Evolutionary conservation across 2,888 invertebrate species (phyloP).

Genomic region (Hemithea aestivaria): DNA sequence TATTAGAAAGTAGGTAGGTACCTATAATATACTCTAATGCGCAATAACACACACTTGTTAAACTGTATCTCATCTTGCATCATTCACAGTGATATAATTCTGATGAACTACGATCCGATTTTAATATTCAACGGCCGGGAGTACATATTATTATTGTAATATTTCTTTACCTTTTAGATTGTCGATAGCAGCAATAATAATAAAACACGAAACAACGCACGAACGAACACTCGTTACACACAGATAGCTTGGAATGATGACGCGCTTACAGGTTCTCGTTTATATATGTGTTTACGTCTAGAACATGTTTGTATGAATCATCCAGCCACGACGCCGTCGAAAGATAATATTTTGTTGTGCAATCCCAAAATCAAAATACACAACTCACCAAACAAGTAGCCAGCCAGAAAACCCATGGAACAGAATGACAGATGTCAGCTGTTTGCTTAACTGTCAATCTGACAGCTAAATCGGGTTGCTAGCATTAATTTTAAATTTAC

Average conservation of each 20-base stretch:
- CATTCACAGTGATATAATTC: no score
- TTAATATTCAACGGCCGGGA: no score
- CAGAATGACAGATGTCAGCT: no score
- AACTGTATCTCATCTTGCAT: no score
- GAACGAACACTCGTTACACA: constrained; percentile 21
- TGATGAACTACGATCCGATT: no score
- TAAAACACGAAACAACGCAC: constrained; percentile 13
- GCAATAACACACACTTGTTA: no score
- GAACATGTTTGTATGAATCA: constrained; percentile 48
- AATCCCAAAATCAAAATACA: constrained; percentile 46
- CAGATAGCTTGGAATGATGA: constrained; percentile 36
- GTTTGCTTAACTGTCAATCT: no score
- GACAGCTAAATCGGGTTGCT: no score
- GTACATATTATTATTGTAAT: no score
- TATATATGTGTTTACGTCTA: constrained; percentile 38
- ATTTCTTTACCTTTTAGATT: constrained; percentile 18
- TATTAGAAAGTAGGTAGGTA: no score
- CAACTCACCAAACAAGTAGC: constrained; percentile 1
- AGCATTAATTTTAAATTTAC: no score
- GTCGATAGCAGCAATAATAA: constrained; percentile 9
- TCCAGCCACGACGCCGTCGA: constrained; percentile 39
- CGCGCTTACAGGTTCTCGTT: constrained; percentile 26
- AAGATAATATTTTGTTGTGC: constrained; percentile 48
- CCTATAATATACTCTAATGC: no score
- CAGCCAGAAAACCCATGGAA: not conserved